Evolutionary conservation across 2,888 invertebrate species (phyloP), one percentile per base, ranked within the genome.

Genomic region (Drosophila anomalata): DNA sequence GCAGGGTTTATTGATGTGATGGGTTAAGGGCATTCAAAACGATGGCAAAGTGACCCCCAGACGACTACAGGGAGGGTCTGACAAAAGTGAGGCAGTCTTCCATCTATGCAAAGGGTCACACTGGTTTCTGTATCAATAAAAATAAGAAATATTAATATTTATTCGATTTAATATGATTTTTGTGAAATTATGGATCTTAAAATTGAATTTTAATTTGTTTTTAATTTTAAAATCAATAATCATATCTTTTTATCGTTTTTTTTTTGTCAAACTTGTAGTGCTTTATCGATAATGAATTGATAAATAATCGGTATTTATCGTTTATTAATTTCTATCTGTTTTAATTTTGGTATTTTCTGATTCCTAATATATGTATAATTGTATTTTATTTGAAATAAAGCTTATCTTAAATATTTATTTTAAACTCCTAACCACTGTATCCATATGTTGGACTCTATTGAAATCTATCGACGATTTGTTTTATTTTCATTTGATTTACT

Each of bases 401-500:
- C 7, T 7, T 26, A 7, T 26, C 26, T 33, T 33, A 4, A 12
- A 33, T 33, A 33, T 12, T 39, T 8, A 2, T 39, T 39, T 12
- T 33, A 3, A 12, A 39, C n/a, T 7, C 1, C 0, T 1, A 3
- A 12, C 41, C 61, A 61, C 41, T 48, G 59, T 62, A 24, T 42
- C 8, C n/a, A 31, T 44, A 12, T 51, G 51, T 44, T n/a, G 0
- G 36, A 1, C 9, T 29, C 36, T n/a, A 7, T 39, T 11, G 8
- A 11, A 22, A 29, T 36, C 22, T 20, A 54, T 56, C 17, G 33
- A 46, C 65, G 66, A 65, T 65, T 67, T 68, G 66, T 54, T 53
- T 67, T 72, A 60, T 73, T 59, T 59, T 55, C 42, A 48, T 73
- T 59, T 51, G 58, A 78, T 76, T 70, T 56, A 60, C 62, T 59